Evolutionary conservation across 2,888 invertebrate species (phyloP).

Genomic region (Sepiola atlantica): DNA sequence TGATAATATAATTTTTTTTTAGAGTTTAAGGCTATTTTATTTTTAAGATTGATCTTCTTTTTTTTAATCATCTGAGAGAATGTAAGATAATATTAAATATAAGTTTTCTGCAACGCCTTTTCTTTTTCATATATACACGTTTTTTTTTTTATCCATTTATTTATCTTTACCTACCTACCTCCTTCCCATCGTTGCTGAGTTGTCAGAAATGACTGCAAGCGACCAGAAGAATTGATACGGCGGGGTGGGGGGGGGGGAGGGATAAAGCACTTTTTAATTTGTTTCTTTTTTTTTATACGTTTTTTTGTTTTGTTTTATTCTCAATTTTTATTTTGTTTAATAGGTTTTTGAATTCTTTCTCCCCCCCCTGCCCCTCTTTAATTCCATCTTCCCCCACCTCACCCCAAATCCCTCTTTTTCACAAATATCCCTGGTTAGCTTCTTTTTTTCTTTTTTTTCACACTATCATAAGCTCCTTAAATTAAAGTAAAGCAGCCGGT

Average conservation of each 20-base stretch:
- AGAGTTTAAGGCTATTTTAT: not conserved
- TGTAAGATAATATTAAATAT: not conserved
- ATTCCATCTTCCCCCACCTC: not conserved
- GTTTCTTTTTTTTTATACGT: no score
- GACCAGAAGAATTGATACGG: not conserved
- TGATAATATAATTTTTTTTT: not conserved
- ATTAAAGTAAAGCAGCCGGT: conserved; percentile 1
- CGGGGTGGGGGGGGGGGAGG: not conserved
- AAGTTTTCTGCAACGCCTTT: not conserved
- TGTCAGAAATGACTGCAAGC: conserved; percentile 21
- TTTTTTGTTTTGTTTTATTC: not conserved
- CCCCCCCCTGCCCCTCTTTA: not conserved
- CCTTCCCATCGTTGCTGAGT: not conserved
- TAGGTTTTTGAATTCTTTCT: not conserved
- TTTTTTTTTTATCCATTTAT: not conserved
- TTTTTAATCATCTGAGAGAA: not conserved
- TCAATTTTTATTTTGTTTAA: not conserved
- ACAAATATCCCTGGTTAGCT: conserved; percentile 16
- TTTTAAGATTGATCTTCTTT: not conserved
- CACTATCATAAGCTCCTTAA: not conserved
- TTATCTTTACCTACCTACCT: not conserved
- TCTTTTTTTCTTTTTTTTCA: not conserved
- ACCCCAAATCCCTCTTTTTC: not conserved
- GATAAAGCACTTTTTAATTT: not conserved
- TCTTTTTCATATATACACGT: not conserved